These are phyloP conservation scores for Vesta saturnalis DNA, from an alignment of 2,888 invertebrate genomes.

Conservation along the genomic window DNA sequence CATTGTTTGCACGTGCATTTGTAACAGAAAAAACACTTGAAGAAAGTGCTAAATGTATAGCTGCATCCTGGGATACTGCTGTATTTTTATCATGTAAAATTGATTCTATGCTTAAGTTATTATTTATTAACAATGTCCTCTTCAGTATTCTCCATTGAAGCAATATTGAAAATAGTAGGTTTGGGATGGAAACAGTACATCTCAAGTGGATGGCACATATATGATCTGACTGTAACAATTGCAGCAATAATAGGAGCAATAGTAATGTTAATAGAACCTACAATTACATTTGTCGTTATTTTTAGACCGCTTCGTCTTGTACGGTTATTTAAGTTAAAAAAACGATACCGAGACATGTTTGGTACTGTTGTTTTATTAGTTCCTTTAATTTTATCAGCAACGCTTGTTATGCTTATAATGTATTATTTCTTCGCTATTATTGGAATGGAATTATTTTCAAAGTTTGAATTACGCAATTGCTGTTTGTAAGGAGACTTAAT, in stretches of 20 bases:
- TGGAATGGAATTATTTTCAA: slow-evolving; percentile 88
- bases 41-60: slow-evolving; percentile 71
- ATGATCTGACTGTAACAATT: slow-evolving; percentile 77
- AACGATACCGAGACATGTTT: slow-evolving; percentile 84
- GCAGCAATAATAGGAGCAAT: slow-evolving; percentile 75
- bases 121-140: slow-evolving; percentile 42
- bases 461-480: slow-evolving; percentile 80
- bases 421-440: slow-evolving; percentile 92
- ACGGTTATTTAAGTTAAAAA: slow-evolving; percentile 81
- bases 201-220: slow-evolving; percentile 87
- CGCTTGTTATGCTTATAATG: slow-evolving; percentile 82
- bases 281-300: slow-evolving; percentile 76
- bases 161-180: slow-evolving; percentile 76
- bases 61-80: slow-evolving; percentile 81
- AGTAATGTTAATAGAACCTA: slow-evolving; percentile 72
- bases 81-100: slow-evolving; percentile 74
- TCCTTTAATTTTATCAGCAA: slow-evolving; percentile 85
- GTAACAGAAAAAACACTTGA: slow-evolving; percentile 69
- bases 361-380: slow-evolving; percentile 83
- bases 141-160: slow-evolving; percentile 83
- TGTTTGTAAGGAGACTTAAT: slow-evolving; percentile 71
- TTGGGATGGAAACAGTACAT: slow-evolving; percentile 77
- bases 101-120: background rate
- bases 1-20: slow-evolving; percentile 77
- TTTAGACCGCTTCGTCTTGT: slow-evolving; percentile 76